A percentile compares a stretch with the other conserved stretches of the same genome.
Conservation (phyloP, 2,113 vertebrate species). For the Rhea pennata region DNA sequence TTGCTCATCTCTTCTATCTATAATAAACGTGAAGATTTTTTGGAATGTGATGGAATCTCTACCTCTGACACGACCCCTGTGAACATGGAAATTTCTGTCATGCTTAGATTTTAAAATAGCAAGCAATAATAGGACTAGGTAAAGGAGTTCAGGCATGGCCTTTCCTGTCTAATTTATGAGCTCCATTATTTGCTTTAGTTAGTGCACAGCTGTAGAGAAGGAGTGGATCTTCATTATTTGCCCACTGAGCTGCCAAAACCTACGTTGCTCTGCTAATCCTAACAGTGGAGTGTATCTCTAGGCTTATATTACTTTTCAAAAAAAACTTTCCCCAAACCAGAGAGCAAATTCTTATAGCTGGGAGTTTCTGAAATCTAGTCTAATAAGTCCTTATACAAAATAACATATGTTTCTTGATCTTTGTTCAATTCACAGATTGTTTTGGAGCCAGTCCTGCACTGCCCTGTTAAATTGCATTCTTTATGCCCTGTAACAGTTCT, state of each 20-base stretch:
- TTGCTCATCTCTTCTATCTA: background rate
- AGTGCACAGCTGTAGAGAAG: background rate
- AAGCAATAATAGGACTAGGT: background rate
- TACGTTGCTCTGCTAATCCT: background rate
- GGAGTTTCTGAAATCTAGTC: background rate
- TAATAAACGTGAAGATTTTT: background rate
- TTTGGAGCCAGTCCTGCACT: background rate
- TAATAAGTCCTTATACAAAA: background rate
- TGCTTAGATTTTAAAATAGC: background rate
- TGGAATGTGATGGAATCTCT: background rate
- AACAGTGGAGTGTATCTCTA: background rate
- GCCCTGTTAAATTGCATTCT: background rate
- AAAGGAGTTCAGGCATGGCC: background rate
- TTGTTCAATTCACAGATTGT: background rate
- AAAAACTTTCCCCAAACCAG: background rate
- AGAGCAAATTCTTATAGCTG: background rate
- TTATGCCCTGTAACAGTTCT: background rate
- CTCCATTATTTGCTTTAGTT: background rate
- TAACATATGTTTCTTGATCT: background rate
- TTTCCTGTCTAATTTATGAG: slow-evolving; percentile 24
- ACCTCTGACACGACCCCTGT: background rate
- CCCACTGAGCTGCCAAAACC: background rate
- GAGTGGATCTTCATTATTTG: slow-evolving; percentile 29
- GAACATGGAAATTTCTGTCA: background rate
- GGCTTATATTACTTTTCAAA: background rate